Evolutionary conservation across 2,797 vertebrate species (phyloP).

Genomic region (Megaceryle alcyon): DNA sequence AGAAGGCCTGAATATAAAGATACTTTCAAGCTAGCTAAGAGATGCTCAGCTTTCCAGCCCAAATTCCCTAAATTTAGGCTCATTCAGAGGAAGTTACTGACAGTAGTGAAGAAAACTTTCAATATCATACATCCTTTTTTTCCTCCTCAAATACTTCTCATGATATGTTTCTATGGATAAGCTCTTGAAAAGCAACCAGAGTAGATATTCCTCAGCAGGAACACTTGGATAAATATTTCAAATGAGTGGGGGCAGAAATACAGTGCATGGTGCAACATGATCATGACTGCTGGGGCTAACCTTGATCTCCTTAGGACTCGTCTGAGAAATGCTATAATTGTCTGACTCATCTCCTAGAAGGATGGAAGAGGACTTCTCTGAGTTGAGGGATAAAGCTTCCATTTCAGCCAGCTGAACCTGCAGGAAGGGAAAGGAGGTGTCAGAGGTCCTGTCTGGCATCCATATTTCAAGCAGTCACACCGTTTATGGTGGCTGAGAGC

Average conservation of each 20-base stretch:
- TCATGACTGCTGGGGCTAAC: constrained; percentile 64
- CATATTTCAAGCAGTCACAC: constrained; percentile 30
- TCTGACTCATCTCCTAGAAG: constrained; percentile 92
- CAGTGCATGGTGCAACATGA: not conserved
- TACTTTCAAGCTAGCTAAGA: not conserved
- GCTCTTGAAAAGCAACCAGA: not conserved
- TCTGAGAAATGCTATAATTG: constrained; percentile 83
- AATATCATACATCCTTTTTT: not conserved
- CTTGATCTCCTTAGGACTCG: constrained; percentile 83
- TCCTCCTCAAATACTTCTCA: not conserved
- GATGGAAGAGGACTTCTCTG: constrained; percentile 94
- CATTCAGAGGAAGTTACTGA: not conserved
- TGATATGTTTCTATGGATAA: not conserved
- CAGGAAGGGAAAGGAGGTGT: constrained; percentile 69
- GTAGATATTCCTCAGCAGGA: not conserved
- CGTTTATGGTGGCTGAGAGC: constrained; percentile 27
- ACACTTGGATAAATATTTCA: not conserved
- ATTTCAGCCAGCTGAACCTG: constrained; percentile 97
- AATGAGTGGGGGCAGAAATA: not conserved
- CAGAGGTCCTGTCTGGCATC: not conserved
- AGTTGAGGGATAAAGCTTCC: constrained; percentile 93
- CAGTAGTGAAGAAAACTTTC: not conserved
- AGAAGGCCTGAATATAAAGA: not conserved
- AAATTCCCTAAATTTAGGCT: not conserved
- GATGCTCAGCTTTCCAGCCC: not conserved